Conservation (phyloP, 2,888 invertebrate species). For the Aleiodes leptofemur region DNA sequence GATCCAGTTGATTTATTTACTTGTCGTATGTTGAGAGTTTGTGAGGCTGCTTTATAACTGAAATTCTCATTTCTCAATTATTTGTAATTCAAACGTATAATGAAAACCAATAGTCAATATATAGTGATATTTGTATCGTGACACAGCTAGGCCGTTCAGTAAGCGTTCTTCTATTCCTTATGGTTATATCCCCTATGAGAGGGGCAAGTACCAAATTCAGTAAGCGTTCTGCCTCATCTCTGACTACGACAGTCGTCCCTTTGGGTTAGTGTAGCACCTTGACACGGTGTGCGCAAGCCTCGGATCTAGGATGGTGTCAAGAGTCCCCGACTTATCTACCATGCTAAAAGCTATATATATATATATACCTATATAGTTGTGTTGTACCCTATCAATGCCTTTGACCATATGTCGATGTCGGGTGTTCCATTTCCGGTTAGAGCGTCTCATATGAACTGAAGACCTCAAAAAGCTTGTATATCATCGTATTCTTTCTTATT, state of each 20-base stretch:
- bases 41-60: no score
- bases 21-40: neutral
- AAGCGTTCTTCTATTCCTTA: no score
- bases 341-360: neutral
- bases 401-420: constrained; percentile 52
- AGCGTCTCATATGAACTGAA: neutral
- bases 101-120: neutral
- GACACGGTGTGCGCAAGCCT: constrained; percentile 36
- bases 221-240: neutral
- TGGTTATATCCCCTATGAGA: no score
- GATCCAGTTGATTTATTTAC: neutral
- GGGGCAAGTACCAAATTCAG: no score
- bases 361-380: constrained; percentile 23
- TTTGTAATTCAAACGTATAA: constrained; percentile 8
- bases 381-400: constrained; percentile 51
- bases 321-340: constrained; percentile 16
- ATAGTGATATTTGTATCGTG: constrained; percentile 19
- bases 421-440: constrained; percentile 48
- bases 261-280: constrained; percentile 41
- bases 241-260: neutral
- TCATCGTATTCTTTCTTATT: no score
- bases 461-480: no score
- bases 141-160: no score
- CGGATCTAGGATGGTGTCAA: constrained; percentile 39
- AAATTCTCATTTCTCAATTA: neutral